Base-by-base conservation (phyloP, 2,797 vertebrate genomes). In the Danionella dracula region DNA sequence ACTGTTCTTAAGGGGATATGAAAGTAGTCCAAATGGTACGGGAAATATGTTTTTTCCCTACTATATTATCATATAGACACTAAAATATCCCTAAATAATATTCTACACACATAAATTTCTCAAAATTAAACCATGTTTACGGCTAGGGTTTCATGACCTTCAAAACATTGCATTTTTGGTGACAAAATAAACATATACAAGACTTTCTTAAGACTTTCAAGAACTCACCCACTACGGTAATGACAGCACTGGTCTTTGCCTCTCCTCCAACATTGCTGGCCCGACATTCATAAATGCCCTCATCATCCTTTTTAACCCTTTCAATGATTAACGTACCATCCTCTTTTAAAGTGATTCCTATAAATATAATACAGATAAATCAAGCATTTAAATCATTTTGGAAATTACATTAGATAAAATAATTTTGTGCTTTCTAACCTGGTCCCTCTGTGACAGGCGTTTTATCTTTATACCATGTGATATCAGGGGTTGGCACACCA, bases 251-350 rank as follows among this genome's bases (percentile, higher is more conserved):
- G 0, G 92, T 91, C 71, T 80, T 92, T 34, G 79, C 89, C 6
- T 79, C 69, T 6, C 95, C 95, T 79, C 89, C 78, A 4, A 71
- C 77, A 0, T 96, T 97, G 54, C 72, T 83, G 4, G 93, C 95
- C 8, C 32, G 55, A 71, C 95, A 97, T 74, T 93, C 86, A 0
- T 97, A 97, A 46, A 90, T 73, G 32, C 95, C 95, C 76, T 95
- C 93, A 0, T 97, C 95, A 0, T 95, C 94, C 80, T 94, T 96
- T 80, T 94, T 95, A 72, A 96, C 90, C 74, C 94, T 83, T 66
- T 94, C 92, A 4, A 96, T 95, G 68, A 86, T 87, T 76, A 97
- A 82, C 11, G 75, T 70, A 0, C 90, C 91, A 2, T 91, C 83
- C 8, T 85, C 75, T 73, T 83, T 76, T 57, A 92, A 80, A 7